Evolutionary conservation across 2,113 vertebrate genomes (phyloP), one percentile per base, ranked within the genome.

Genomic region (Thunnus thynnus): DNA sequence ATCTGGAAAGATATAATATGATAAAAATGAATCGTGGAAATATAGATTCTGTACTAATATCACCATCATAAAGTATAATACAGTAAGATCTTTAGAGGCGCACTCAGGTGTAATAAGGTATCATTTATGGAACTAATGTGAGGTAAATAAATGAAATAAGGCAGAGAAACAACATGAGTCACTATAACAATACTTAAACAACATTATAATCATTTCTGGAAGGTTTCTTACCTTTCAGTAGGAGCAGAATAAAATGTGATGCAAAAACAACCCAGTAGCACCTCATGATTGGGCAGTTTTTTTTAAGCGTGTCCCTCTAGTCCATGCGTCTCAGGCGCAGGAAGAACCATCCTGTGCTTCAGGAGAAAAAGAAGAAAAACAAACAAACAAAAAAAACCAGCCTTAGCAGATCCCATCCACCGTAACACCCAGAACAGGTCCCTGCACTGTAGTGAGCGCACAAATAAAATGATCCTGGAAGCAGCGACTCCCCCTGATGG

Each of bases 141-240:
- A 55, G n/a, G n/a, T 56, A 13, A 10, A 36, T 3, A 25, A 16
- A 60, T 46, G 0, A 18, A 36, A n/a, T 63, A 25, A 41, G 18
- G 44, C 41, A n/a, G 7, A 41, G 11, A 48, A 32, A 66, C n/a
- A 11, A 8, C 8, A 22, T 1, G 55, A 22, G 32, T 22, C 32
- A 10, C 18, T 7, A 0, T 3, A 48, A 13, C 44, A 18, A 48
- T 14, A 17, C 36, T 36, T 5, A 11, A 56, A 30, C 13, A 57
- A 36, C 12, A 63, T 27, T 13, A n/a, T 11, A 36, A 17, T 17
- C 1, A 32, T 52, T 22, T 48, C 8, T 44, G 10, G 6, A 16
- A 20, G 8, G 11, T 25, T 54, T 84, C 90, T 83, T 76, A 94
- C 92, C 92, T 87, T 86, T 83, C 13, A 87, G 70, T 55, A 82